Conservation (phyloP, 1,140 invertebrate genomes). For the Euschistus heros region DNA sequence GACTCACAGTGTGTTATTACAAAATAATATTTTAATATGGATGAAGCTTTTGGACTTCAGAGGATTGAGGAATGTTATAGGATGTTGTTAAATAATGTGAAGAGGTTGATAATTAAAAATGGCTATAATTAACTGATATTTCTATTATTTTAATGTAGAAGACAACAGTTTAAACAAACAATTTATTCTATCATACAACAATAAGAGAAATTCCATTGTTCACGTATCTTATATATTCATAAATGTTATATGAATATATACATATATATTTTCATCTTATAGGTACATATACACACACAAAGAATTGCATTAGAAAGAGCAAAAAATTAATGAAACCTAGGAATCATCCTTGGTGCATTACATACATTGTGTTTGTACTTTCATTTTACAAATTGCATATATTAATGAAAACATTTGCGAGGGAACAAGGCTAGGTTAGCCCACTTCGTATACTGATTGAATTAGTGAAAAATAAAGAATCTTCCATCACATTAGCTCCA, state of each 20-base stretch:
- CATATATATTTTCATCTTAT: constrained; percentile 24
- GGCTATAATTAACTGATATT: constrained; percentile 24
- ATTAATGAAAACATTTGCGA: constrained; percentile 21
- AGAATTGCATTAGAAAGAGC: constrained; percentile 25
- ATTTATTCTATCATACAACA: constrained; percentile 27
- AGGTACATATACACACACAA: constrained; percentile 27
- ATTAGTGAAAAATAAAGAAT: constrained; percentile 11
- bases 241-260: constrained; percentile 25
- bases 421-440: constrained; percentile 23
- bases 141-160: constrained; percentile 26
- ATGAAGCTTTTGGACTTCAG: not conserved
- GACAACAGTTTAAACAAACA: constrained; percentile 27
- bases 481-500: constrained; percentile 9
- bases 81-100: not conserved
- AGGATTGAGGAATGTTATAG: not conserved
- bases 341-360: constrained; percentile 23
- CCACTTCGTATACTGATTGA: constrained; percentile 21
- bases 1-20: too few relatives aligned
- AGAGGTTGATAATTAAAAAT: constrained; percentile 7
- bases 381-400: constrained; percentile 22
- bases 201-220: constrained; percentile 26
- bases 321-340: constrained; percentile 22
- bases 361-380: constrained; percentile 24
- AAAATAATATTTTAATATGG: too few relatives aligned
- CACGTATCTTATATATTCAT: constrained; percentile 24